phyloP scores from a whole-genome alignment of 2,888 invertebrate genomes.

The Protula sp. region DNA sequence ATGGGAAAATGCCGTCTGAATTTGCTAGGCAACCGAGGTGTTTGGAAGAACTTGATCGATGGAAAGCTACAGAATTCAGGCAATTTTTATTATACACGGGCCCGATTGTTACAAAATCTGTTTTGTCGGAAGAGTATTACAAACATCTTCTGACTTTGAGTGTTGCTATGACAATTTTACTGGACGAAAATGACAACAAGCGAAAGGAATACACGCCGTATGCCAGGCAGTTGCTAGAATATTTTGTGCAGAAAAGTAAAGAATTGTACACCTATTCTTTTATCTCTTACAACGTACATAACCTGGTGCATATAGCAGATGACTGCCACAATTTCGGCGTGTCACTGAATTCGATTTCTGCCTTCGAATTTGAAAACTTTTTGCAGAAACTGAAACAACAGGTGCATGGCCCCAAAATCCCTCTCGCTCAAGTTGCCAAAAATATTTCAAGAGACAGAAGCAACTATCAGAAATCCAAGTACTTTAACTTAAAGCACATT shows the following conservation, averaged over 20 bases:
- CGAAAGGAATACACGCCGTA: not conserved
- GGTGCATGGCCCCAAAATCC: constrained; percentile 6
- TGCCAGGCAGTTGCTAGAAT: constrained; percentile 14
- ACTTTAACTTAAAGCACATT: not conserved
- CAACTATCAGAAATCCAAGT: not conserved
- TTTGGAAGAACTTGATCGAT: constrained; percentile 26
- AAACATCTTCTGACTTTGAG: constrained; percentile 26
- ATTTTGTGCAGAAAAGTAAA: constrained; percentile 4
- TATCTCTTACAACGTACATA: constrained; percentile 16
- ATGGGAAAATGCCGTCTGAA: constrained; percentile 23
- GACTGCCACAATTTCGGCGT: constrained; percentile 2
- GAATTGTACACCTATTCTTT: constrained; percentile 11
- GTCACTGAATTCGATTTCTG: constrained; percentile 9
- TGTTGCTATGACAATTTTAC: constrained; percentile 24
- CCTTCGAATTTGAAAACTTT: constrained; percentile 18
- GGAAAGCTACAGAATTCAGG: constrained; percentile 36
- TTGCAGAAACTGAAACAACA: constrained; percentile 11
- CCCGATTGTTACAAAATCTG: constrained; percentile 20
- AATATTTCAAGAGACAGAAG: not conserved
- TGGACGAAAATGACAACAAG: constrained; percentile 5
- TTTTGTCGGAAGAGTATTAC: constrained; percentile 18
- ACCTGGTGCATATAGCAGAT: constrained; percentile 10
- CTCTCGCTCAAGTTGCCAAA: constrained; percentile 10
- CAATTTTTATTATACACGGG: constrained; percentile 34
- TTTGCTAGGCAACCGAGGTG: constrained; percentile 28